These are phyloP conservation scores for Lycia hirtaria DNA, from an alignment of 2,888 invertebrate species.

Conservation along the genomic window DNA sequence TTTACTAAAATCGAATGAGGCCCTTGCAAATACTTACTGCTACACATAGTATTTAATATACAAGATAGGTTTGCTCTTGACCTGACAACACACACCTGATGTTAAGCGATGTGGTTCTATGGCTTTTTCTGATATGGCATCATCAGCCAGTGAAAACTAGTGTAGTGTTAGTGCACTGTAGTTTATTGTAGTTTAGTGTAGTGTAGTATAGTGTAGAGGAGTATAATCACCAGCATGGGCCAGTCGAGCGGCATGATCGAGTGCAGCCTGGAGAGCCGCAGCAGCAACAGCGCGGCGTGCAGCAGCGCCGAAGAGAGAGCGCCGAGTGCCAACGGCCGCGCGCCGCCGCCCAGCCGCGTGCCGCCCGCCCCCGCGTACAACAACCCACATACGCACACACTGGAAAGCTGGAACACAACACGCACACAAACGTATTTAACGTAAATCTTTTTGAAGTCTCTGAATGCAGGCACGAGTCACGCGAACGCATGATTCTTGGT, in stretches of 20 bases:
- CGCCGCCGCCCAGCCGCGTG: constrained; percentile 55
- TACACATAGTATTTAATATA: too few species aligned
- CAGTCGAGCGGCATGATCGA: constrained; percentile 76
- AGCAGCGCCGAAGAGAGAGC: constrained; percentile 71
- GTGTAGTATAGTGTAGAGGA: neutral
- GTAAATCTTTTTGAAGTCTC: neutral
- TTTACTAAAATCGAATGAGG: too few species aligned
- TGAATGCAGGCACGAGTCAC: too few species aligned
- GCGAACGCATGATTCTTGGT: too few species aligned
- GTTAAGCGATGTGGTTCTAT: too few species aligned
- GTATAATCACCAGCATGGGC: constrained; percentile 56
- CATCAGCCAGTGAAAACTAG: too few species aligned
- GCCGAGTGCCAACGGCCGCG: constrained; percentile 74
- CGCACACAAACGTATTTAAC: neutral
- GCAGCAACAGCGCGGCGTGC: constrained; percentile 65
- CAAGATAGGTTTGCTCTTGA: too few species aligned
- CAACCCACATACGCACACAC: constrained; percentile 52
- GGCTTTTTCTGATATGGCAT: too few species aligned
- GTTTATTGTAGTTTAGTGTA: too few species aligned
- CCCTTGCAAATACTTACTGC: too few species aligned
- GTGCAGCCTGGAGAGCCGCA: constrained; percentile 71
- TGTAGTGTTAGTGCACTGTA: too few species aligned
- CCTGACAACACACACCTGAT: too few species aligned
- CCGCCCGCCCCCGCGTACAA: constrained; percentile 63
- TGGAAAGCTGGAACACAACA: constrained; percentile 49